phyloP scores from a whole-genome alignment of 1,140 invertebrate species.

The Centruroides sculpturatus region DNA sequence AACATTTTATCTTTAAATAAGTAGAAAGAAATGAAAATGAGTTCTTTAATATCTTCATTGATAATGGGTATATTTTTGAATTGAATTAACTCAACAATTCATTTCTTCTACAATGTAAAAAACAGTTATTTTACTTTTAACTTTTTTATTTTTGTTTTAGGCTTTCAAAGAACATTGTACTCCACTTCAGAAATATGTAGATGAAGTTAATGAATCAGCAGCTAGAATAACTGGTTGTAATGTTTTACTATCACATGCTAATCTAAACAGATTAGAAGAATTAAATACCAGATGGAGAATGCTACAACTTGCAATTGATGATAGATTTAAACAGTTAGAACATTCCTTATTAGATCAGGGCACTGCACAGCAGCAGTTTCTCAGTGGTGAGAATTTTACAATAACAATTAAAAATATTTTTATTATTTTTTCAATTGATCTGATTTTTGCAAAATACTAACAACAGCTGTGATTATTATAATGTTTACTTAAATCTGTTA shows the following conservation, averaged over 20 bases:
- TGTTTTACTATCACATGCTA: slow-evolving; percentile 37
- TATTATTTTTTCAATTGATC: background rate
- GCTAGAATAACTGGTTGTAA: slow-evolving; percentile 36
- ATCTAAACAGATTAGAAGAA: slow-evolving; percentile 52
- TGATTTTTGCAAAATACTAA: background rate
- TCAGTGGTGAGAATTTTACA: slow-evolving; percentile 25
- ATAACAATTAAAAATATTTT: background rate
- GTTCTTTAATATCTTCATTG: no score
- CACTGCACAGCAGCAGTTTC: slow-evolving; percentile 33
- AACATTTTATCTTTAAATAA: no score
- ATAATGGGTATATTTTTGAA: no score
- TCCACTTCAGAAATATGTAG: slow-evolving; percentile 53
- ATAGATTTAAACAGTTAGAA: slow-evolving; percentile 50
- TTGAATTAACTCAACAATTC: no score
- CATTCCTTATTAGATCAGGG: slow-evolving; percentile 32
- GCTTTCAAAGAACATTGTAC: slow-evolving; percentile 57
- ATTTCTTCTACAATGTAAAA: no score
- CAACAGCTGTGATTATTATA: background rate
- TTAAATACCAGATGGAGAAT: slow-evolving; percentile 67
- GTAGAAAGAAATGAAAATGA: no score
- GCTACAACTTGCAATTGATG: slow-evolving; percentile 56
- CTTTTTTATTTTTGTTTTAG: slow-evolving; percentile 26
- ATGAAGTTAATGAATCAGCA: slow-evolving; percentile 66
- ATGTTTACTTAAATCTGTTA: background rate
- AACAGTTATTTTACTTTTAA: no score